A percentile compares a stretch with the other conserved stretches of the same genome.
phyloP scores from a whole-genome alignment of 2,888 invertebrate species.

The Megamerina dolium region DNA sequence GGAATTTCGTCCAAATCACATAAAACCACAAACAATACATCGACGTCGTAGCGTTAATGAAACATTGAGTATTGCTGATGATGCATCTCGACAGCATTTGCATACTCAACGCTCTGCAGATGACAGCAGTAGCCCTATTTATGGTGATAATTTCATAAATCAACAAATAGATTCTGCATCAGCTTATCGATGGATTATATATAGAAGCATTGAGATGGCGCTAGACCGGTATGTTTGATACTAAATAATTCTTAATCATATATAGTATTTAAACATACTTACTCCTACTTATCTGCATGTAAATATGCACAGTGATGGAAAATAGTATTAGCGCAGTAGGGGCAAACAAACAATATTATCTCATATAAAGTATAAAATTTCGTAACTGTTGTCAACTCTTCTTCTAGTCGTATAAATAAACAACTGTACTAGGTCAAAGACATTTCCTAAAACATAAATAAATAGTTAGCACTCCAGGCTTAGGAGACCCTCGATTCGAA shows the following conservation, averaged over 20 bases:
- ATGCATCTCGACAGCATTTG: too few relatives aligned
- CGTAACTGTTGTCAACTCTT: too few relatives aligned
- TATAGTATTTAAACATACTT: background rate
- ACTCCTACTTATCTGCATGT: too few relatives aligned
- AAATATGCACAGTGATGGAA: too few relatives aligned
- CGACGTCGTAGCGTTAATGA: constrained; percentile 21
- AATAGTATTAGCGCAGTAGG: too few relatives aligned
- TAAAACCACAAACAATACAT: constrained; percentile 36
- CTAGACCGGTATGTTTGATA: constrained; percentile 27
- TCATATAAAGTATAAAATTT: too few relatives aligned
- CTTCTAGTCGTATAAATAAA: too few relatives aligned
- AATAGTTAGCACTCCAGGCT: too few relatives aligned
- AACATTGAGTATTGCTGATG: background rate
- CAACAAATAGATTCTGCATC: constrained; percentile 23
- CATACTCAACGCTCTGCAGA: background rate
- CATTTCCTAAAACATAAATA: too few relatives aligned
- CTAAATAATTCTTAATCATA: background rate
- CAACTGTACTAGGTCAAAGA: too few relatives aligned
- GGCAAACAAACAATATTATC: too few relatives aligned
- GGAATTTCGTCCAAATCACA: constrained; percentile 31
- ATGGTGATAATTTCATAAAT: constrained; percentile 11
- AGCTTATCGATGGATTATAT: constrained; percentile 40
- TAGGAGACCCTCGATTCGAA: too few relatives aligned
- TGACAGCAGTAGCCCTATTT: background rate
- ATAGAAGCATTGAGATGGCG: constrained; percentile 37